phyloP scores from a whole-genome alignment of 2,888 invertebrate species.

The Himalopsyche anomala region DNA sequence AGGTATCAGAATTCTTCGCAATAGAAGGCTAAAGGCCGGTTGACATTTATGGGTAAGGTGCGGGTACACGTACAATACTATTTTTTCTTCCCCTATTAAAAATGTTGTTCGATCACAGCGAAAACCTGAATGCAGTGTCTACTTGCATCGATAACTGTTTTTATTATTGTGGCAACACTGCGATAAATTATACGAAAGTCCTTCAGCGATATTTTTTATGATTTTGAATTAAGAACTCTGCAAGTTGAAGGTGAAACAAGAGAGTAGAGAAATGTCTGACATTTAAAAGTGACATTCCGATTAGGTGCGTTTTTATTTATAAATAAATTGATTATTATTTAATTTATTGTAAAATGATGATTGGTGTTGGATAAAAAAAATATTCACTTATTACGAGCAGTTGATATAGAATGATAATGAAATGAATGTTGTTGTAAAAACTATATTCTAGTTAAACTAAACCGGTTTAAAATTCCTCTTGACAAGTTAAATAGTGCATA shows the following conservation, averaged over 20 bases:
- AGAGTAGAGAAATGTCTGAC: background rate
- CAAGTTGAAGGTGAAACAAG: background rate
- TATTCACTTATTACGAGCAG: background rate
- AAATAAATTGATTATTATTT: background rate
- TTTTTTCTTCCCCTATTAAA: constrained; percentile 10
- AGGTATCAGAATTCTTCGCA: constrained; percentile 54
- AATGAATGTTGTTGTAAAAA: constrained; percentile 1
- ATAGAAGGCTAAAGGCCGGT: constrained; percentile 55
- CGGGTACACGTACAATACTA: constrained; percentile 34
- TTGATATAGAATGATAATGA: background rate
- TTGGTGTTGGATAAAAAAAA: background rate
- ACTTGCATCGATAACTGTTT: background rate
- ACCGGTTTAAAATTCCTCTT: constrained; percentile 5
- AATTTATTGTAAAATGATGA: background rate
- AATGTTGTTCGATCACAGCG: constrained; percentile 3
- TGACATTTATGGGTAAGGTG: constrained; percentile 60
- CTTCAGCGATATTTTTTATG: background rate
- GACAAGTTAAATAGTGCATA: constrained; percentile 19
- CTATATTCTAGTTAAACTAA: background rate
- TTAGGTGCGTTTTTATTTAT: background rate
- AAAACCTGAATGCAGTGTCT: background rate
- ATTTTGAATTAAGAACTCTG: background rate
- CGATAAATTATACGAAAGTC: background rate
- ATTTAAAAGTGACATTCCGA: background rate
- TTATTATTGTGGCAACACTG: background rate